Base-by-base conservation (phyloP, 2,113 vertebrate genomes). In the Leptosomus discolor region DNA sequence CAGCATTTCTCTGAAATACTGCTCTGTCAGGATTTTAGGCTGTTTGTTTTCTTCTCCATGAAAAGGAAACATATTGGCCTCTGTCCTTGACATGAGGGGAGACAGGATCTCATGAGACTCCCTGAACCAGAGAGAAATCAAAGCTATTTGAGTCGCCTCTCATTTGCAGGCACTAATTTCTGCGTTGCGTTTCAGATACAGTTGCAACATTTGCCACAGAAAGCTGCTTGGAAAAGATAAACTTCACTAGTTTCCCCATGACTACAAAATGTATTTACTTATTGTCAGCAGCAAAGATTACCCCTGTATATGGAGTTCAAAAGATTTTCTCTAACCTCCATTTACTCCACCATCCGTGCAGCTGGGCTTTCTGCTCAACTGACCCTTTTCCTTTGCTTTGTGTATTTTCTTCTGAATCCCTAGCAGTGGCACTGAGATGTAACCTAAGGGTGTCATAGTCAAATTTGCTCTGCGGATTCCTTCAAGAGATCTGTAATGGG, bases 71-170 rank as follows among this genome's bases (percentile, higher is more conserved):
- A 46, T 61, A 88, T 67, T 50, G 77, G 58, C 36, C 69, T 69
- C 74, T 90, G 97, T 65, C 97, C 97, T 97, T 97, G 96, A 82
- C 61, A 20, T 3, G 21, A 34, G 50, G 43, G 88, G 53, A 87
- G 95, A 94, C 14, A 39, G 19, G 57, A 92, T 76, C 73, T 76
- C 67, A 29, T 86, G 89, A 92, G 84, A 37, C 80, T 96, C 97
- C 96, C 80, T 57, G 84, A 67, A 53, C 86, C 24, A 5, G 64
- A 71, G 60, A 61, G 64, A 22, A 93, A 91, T 70, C 93, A 93
- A 96, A 93, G 94, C 71, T 67, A 21, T 41, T 64, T 37, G 18
- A 45, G 3, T 77, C 67, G 70, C 60, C 67, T 69, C 73, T 60
- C 13, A 15, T 75, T 84, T 64, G 73, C 68, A 93, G 90, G 48